These are phyloP conservation scores for Gymnocypris eckloni DNA, from an alignment of 2,797 vertebrate species.

Conservation along the genomic window DNA sequence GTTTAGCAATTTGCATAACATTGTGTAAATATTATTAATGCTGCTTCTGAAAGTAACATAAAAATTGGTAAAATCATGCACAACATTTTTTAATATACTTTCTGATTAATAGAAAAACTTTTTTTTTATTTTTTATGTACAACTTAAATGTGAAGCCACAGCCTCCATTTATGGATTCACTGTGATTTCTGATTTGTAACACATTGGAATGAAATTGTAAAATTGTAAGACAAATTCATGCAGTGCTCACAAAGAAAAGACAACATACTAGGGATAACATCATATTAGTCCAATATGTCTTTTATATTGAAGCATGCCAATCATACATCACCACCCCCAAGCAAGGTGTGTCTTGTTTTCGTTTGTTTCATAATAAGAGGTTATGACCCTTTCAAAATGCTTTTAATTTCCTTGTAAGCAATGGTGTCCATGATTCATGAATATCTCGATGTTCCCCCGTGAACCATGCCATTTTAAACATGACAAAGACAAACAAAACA, in stretches of 20 bases:
- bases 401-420: conserved; percentile 41
- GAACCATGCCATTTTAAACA: conserved; percentile 52
- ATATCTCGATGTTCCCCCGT: conserved; percentile 46
- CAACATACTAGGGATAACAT: neutral
- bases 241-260: conserved; percentile 25
- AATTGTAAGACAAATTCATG: conserved; percentile 42
- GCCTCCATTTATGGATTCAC: neutral
- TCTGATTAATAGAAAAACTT: neutral
- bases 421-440: conserved; percentile 54
- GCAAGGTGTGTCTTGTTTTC: conserved; percentile 30
- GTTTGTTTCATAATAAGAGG: conserved; percentile 45
- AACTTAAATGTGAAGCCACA: neutral
- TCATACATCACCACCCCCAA: conserved; percentile 37
- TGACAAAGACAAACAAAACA: conserved; percentile 47
- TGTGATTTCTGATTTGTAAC: neutral
- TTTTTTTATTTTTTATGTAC: neutral
- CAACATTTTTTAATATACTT: neutral
- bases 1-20: neutral
- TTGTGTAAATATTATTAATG: neutral
- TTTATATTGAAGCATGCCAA: conserved; percentile 41
- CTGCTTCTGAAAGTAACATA: neutral
- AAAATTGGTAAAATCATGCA: neutral
- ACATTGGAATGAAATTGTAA: conserved; percentile 14
- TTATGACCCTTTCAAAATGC: conserved; percentile 43
- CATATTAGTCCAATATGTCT: conserved; percentile 2